Evolutionary conservation across 2,888 invertebrate genomes (phyloP).

Genomic region (Pollenia labialis): DNA sequence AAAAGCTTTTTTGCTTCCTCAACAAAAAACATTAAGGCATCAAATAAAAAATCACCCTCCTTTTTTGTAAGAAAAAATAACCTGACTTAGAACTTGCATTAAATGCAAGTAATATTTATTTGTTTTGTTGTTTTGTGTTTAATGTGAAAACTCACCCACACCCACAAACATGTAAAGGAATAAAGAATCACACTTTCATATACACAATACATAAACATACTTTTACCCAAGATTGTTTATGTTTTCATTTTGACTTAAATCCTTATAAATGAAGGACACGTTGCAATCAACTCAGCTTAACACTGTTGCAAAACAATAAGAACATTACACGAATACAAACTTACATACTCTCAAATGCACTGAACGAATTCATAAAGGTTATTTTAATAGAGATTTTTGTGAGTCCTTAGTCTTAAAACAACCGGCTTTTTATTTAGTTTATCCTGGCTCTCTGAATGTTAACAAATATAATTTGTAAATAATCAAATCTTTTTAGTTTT

Average conservation of each 20-base stretch:
- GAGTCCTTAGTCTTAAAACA: too few relatives aligned
- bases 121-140: constrained; percentile 39
- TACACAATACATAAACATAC: not conserved
- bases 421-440: too few relatives aligned
- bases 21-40: constrained; percentile 42
- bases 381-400: too few relatives aligned
- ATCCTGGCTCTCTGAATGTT: too few relatives aligned
- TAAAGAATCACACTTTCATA: not conserved
- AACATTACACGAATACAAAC: constrained; percentile 23
- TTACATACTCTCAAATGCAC: not conserved
- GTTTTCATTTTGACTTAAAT: constrained; percentile 59
- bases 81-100: constrained; percentile 61
- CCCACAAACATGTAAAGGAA: not conserved
- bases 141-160: constrained; percentile 20
- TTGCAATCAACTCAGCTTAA: constrained; percentile 70
- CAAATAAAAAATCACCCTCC: constrained; percentile 48
- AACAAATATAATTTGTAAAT: too few relatives aligned
- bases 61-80: constrained; percentile 7
- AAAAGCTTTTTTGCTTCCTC: not conserved
- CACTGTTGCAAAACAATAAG: constrained; percentile 64
- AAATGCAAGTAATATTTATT: constrained; percentile 72
- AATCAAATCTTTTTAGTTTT: too few relatives aligned
- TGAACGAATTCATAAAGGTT: too few relatives aligned
- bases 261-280: constrained; percentile 73
- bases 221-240: constrained; percentile 41